Percentiles rank a stretch among this genome's conserved stretches.
These are phyloP conservation scores for Acanthurus leucopareius DNA, from an alignment of 2,797 vertebrate genomes.

Conservation along the genomic window DNA sequence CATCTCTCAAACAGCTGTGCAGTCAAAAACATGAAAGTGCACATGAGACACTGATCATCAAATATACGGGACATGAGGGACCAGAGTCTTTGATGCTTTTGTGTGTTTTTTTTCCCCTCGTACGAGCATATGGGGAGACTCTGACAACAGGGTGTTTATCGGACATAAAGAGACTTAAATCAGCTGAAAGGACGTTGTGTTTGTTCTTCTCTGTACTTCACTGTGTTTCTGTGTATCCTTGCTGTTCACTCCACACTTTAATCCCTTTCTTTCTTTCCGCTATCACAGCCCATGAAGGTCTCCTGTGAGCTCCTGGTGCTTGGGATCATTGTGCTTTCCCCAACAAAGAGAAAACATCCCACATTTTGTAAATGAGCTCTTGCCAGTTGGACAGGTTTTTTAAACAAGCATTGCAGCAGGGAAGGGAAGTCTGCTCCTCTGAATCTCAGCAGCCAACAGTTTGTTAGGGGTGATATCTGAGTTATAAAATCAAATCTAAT, in stretches of 20 bases:
- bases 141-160: constrained; percentile 67
- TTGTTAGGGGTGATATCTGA: constrained; percentile 26
- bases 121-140: constrained; percentile 51
- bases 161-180: constrained; percentile 66
- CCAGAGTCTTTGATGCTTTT: constrained; percentile 76
- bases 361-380: constrained; percentile 70
- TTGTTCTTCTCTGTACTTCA: constrained; percentile 57
- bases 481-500: constrained; percentile 56
- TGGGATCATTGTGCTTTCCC: constrained; percentile 67
- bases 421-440: constrained; percentile 52
- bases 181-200: constrained; percentile 69
- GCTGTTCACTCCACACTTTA: constrained; percentile 63
- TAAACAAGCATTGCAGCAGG: constrained; percentile 61
- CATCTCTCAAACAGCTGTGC: constrained; percentile 70
- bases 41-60: constrained; percentile 59
- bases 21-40: constrained; percentile 71
- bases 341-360: constrained; percentile 77
- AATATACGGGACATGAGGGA: constrained; percentile 69
- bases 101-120: constrained; percentile 30
- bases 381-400: constrained; percentile 74
- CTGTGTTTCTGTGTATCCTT: constrained; percentile 65
- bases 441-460: constrained; percentile 35
- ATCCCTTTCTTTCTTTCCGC: constrained; percentile 63
- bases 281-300: constrained; percentile 63
- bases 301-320: constrained; percentile 52